Conservation (phyloP, 2,113 vertebrate species). For the Cepphus grylle region DNA sequence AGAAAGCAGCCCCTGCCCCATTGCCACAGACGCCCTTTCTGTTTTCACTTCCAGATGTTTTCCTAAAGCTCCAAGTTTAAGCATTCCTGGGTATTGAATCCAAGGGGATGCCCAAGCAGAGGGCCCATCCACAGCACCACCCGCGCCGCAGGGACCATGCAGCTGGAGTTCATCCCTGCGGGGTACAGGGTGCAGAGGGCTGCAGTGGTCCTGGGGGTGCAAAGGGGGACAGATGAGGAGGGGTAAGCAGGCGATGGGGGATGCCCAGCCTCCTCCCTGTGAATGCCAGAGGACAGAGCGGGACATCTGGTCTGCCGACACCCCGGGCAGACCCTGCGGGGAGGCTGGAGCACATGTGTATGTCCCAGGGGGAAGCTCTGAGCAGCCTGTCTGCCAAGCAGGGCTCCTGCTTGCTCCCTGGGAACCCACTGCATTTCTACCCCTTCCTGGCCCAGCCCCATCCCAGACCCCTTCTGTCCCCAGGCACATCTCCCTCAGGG, state of each 20-base stretch:
- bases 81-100: not conserved
- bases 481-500: not conserved
- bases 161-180: not conserved
- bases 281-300: not conserved
- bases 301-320: fast-evolving
- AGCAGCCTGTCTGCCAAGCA: not conserved
- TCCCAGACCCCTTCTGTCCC: not conserved
- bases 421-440: not conserved
- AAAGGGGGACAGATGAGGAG: not conserved
- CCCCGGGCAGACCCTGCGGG: not conserved
- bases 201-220: not conserved
- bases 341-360: not conserved
- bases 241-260: not conserved
- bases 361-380: not conserved
- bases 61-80: not conserved
- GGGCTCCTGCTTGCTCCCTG: fast-evolving
- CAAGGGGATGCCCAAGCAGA: not conserved
- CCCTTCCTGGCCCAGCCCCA: not conserved
- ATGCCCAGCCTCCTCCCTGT: not conserved
- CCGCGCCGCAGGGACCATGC: fast-evolving
- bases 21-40: not conserved
- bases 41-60: not conserved
- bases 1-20: not conserved
- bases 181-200: not conserved
- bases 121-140: too few species aligned